Evolutionary conservation across 2,113 vertebrate genomes (phyloP), one percentile per base, ranked within the genome.

Genomic region (Castor canadensis): DNA sequence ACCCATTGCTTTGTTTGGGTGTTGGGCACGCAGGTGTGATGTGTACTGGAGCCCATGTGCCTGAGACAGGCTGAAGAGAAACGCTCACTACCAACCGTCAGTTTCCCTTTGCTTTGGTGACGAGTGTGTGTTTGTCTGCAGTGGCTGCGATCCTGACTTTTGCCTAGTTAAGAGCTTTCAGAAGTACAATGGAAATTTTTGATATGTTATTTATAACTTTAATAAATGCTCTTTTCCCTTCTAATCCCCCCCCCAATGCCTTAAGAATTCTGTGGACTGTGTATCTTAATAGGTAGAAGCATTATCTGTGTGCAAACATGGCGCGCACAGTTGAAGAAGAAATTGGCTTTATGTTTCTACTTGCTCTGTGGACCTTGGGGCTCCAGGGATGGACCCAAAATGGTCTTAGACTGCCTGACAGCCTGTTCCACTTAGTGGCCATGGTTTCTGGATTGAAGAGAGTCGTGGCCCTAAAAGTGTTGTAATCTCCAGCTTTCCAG

Each of bases 171-270:
- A 67, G 89, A 73, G 60, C 49, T 28, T 47, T 85, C 45, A 47
- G 9, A 85, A 80, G 35, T 28, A 2, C 7, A 43, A 38, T 5
- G 71, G n/a, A 16, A 40, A 8, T 40, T 84, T 80, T 73, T 80
- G 38, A 17, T 94, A 62, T 22, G 52, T 26, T 40, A 1, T n/a
- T 20, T 91, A 67, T 83, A 45, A 94, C 54, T 66, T 67, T 3
- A 91, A 77, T 87, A 94, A 95, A 93, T 52, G 83, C 80, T 93
- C 58, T 82, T 16, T 62, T 72, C 6, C n/a, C 35, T 17, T 24
- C 5, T 40, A 7, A 56, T 4, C 19, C 26, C 40, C 30, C 47
- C 67, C 69, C 20, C 13, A 24, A n/a, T 54, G 95, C 92, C 94
- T 95, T 95, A 58, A 60, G 58, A 17, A 62, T 84, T 77, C 60